Base-by-base conservation (phyloP, 2,797 vertebrate species). In the Cirrhinus molitorella region DNA sequence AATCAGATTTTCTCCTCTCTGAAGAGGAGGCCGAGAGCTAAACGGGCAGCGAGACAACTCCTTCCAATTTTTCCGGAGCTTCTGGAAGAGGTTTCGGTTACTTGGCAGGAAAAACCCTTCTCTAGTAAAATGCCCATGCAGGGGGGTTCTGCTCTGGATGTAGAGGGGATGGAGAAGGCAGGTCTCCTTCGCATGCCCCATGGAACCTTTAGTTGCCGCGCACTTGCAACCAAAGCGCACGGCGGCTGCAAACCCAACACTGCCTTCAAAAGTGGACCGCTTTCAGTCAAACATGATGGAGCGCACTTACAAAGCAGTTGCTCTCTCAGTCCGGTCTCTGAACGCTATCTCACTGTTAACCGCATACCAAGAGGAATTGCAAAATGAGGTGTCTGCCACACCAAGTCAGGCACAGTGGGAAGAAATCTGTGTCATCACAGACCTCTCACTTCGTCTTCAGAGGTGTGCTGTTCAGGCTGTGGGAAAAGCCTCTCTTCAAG, bases 321-420 rank as follows among this genome's bases (percentile, higher is more conserved):
- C 51, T 53, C 51, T 21, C 17, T 53, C 51, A 3, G 5, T 53
- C 7, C 8, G 21, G 19, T 19, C 19, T 55, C 51, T 55, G 21
- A 55, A 21, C 8, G 6, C 19, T 3, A 21, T 53, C 19, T 53
- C 19, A 21, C 8, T 53, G 19, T 19, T 53, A 21, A 10, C 51
- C 19, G 0, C 51, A 14, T 53, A 21, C 61, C 7, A 72, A 47
- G 16, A 4, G 23, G 70, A 51, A 16, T 25, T 72, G 23, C 45
- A 31, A 25, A 25, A 72, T 8, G 2, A 70, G 12, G 37, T n/a
- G n/a, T n/a, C n/a, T n/a, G n/a, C n/a, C n/a, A n/a, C n/a, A n/a
- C n/a, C n/a, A n/a, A n/a, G n/a, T n/a, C 40, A 70, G 19, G 14
- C 67, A 70, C n/a, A 47, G n/a, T 68, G 19, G 66, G 31, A 66